Evolutionary conservation across 2,797 vertebrate species (phyloP).

Genomic region (Halcyon chelicuti): DNA sequence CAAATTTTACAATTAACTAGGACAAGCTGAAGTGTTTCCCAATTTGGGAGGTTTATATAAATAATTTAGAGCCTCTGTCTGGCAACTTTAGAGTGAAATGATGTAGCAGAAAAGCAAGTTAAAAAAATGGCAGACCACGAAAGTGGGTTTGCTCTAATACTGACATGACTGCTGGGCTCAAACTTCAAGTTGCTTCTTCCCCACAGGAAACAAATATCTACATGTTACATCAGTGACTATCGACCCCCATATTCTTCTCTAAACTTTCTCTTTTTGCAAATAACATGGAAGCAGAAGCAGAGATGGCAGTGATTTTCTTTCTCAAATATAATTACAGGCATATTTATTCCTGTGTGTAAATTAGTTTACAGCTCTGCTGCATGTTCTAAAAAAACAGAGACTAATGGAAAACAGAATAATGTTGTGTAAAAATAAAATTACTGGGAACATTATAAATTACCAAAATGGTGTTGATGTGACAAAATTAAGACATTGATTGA

Average conservation of each 20-base stretch:
- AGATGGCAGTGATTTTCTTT: not conserved
- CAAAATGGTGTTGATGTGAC: not conserved
- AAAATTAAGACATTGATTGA: conserved; percentile 17
- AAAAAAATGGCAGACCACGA: not conserved
- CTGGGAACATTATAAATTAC: not conserved
- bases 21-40: not conserved
- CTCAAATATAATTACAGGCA: not conserved
- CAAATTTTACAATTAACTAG: not conserved
- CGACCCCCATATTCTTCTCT: not conserved
- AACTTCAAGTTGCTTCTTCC: not conserved
- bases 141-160: not conserved
- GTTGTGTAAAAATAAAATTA: conserved; percentile 3
- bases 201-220: not conserved
- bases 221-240: not conserved
- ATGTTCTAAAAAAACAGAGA: not conserved
- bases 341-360: not conserved
- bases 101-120: not conserved
- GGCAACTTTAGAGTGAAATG: not conserved
- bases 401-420: not conserved
- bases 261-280: not conserved
- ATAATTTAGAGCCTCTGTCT: not conserved
- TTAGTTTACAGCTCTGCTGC: not conserved
- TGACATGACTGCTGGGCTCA: not conserved
- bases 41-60: not conserved
- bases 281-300: not conserved